These are phyloP conservation scores for Drosophila nebulosa DNA, from an alignment of 1,140 invertebrate species.

Conservation along the genomic window DNA sequence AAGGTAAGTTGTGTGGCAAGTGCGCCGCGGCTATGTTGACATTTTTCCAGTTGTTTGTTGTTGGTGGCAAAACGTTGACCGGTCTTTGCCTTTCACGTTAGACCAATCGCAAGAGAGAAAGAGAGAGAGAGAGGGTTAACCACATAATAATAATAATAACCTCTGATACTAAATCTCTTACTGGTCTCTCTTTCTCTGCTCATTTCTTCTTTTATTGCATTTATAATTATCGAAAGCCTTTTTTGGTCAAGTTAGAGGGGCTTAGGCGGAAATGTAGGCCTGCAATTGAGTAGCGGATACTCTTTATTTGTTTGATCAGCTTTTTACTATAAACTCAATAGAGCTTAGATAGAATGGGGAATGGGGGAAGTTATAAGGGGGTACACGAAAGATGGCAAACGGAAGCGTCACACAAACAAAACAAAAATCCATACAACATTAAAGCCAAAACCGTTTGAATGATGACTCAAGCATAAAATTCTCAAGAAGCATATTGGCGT, in stretches of 20 bases:
- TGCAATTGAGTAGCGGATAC: slow-evolving; percentile 20
- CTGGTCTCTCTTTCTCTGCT: not conserved
- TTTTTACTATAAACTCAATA: not conserved
- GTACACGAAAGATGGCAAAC: slow-evolving; percentile 17
- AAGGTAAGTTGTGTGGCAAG: slow-evolving; percentile 51
- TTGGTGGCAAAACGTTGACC: slow-evolving; percentile 45
- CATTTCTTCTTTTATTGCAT: slow-evolving; percentile 11
- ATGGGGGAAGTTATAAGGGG: not conserved
- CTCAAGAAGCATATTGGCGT: slow-evolving; percentile 39
- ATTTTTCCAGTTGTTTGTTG: slow-evolving; percentile 45
- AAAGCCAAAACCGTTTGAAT: slow-evolving; percentile 8
- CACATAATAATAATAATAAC: not conserved
- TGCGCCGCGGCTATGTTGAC: slow-evolving; percentile 59
- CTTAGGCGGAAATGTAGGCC: slow-evolving; percentile 51
- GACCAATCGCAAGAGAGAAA: slow-evolving; percentile 36
- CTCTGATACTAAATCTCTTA: not conserved
- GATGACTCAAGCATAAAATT: slow-evolving; percentile 70
- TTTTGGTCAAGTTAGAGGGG: slow-evolving; percentile 42
- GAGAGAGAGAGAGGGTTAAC: not conserved
- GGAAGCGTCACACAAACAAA: slow-evolving; percentile 31
- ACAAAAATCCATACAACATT: slow-evolving; percentile 21
- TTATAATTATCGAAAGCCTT: slow-evolving; percentile 65
- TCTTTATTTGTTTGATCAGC: not conserved
- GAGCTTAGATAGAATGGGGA: not conserved
- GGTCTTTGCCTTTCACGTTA: slow-evolving; percentile 65